Evolutionary conservation across 2,113 vertebrate genomes (phyloP).

Genomic region (Castor canadensis): DNA sequence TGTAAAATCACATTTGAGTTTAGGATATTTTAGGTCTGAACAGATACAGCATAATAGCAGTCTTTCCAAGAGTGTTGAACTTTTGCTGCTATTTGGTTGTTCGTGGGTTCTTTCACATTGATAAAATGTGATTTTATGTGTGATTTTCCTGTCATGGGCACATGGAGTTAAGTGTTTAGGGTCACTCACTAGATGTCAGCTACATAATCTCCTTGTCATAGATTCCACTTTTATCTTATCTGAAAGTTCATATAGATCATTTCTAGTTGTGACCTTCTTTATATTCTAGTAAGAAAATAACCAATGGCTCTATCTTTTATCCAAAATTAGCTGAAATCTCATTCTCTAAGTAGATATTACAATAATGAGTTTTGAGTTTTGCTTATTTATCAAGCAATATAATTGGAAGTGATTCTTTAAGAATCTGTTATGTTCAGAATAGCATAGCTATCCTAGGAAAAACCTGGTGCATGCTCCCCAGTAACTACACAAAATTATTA

Average conservation of each 20-base stretch:
- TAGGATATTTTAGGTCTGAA: background rate
- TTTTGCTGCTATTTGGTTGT: background rate
- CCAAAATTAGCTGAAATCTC: background rate
- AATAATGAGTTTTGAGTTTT: background rate
- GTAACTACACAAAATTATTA: background rate
- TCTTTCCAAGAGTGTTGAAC: background rate
- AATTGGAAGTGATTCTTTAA: constrained; percentile 26
- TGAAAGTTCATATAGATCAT: background rate
- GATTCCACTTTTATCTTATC: constrained; percentile 12
- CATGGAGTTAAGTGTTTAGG: background rate
- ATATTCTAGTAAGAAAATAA: background rate
- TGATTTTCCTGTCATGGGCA: background rate
- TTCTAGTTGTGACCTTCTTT: constrained; percentile 18
- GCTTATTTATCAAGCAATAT: background rate
- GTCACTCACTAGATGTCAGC: background rate
- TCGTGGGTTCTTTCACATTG: background rate
- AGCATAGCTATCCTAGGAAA: background rate
- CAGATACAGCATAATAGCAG: background rate
- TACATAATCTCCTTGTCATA: background rate
- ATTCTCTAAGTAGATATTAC: background rate
- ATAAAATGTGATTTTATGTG: background rate
- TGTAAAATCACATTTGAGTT: background rate
- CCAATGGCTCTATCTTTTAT: background rate
- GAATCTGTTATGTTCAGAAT: background rate
- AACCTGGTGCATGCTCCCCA: background rate